These are phyloP conservation scores for Oryzias curvinotus DNA, from an alignment of 2,113 vertebrate genomes.

Conservation along the genomic window DNA sequence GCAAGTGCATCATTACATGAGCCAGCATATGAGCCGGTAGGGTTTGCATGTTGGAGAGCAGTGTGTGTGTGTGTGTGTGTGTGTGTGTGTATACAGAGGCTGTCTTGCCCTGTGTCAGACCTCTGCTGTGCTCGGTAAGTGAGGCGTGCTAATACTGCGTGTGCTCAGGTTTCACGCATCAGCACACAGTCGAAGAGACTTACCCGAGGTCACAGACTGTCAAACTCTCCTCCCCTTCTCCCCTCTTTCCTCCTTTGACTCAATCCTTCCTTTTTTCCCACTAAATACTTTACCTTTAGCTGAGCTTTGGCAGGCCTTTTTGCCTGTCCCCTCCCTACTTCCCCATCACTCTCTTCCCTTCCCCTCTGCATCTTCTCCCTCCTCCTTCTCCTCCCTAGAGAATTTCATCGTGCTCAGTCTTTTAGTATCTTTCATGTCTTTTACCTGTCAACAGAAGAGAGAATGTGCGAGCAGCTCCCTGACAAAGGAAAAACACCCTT, in stretches of 20 bases:
- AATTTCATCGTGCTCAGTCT: slow-evolving; percentile 68
- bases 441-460: slow-evolving; percentile 74
- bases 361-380: slow-evolving; percentile 30
- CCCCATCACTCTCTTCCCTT: slow-evolving; percentile 30
- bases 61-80: slow-evolving; percentile 38
- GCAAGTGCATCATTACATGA: slow-evolving; percentile 33
- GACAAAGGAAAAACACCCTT: slow-evolving; percentile 72
- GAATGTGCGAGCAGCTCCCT: slow-evolving; percentile 60
- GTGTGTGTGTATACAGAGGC: slow-evolving; percentile 42
- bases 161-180: slow-evolving; percentile 78
- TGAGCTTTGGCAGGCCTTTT: slow-evolving; percentile 41
- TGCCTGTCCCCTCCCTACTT: background rate
- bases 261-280: slow-evolving; percentile 55
- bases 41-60: slow-evolving; percentile 38
- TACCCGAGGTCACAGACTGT: slow-evolving; percentile 73
- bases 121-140: slow-evolving; percentile 74
- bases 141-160: slow-evolving; percentile 76
- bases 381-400: slow-evolving; percentile 53
- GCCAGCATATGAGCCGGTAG: slow-evolving; percentile 16
- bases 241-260: slow-evolving; percentile 39
- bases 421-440: slow-evolving; percentile 74
- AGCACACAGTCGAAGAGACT: slow-evolving; percentile 72
- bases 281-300: slow-evolving; percentile 64
- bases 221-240: slow-evolving; percentile 34
- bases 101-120: slow-evolving; percentile 68